Conservation (phyloP, 2,113 vertebrate genomes). For the Calidris pugnax region DNA sequence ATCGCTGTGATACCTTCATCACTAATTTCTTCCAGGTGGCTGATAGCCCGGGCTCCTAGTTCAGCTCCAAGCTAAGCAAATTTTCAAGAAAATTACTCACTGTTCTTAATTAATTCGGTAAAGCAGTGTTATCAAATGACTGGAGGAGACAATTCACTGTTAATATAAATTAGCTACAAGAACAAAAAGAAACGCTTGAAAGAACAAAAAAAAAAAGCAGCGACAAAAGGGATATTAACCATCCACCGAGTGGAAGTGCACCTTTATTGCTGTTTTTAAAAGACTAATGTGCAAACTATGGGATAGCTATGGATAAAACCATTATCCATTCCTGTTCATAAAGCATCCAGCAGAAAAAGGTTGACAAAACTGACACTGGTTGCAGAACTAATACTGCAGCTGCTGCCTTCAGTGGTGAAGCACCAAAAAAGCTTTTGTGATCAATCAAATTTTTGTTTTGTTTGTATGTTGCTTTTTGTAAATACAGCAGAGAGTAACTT, state of each 20-base stretch:
- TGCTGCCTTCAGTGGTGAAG: background rate
- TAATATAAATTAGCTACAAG: background rate
- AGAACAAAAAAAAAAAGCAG: background rate
- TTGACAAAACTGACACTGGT: background rate
- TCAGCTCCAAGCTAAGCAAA: constrained; percentile 86
- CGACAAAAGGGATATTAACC: background rate
- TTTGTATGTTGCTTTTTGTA: background rate
- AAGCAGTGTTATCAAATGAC: background rate
- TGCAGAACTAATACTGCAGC: background rate
- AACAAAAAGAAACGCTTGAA: background rate
- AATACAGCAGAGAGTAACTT: background rate
- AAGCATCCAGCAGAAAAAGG: background rate
- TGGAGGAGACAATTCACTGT: background rate
- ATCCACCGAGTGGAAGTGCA: fast-evolving
- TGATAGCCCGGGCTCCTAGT: constrained; percentile 88
- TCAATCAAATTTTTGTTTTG: background rate
- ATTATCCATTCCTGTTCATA: background rate
- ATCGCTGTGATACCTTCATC: constrained; percentile 89
- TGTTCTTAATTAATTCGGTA: background rate
- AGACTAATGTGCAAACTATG: background rate
- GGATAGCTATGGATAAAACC: background rate
- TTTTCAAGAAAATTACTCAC: background rate
- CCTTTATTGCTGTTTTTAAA: background rate
- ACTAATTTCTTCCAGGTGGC: constrained; percentile 94
- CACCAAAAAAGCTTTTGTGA: background rate